Conservation (phyloP, 2,113 vertebrate species). For the Sprattus sprattus region DNA sequence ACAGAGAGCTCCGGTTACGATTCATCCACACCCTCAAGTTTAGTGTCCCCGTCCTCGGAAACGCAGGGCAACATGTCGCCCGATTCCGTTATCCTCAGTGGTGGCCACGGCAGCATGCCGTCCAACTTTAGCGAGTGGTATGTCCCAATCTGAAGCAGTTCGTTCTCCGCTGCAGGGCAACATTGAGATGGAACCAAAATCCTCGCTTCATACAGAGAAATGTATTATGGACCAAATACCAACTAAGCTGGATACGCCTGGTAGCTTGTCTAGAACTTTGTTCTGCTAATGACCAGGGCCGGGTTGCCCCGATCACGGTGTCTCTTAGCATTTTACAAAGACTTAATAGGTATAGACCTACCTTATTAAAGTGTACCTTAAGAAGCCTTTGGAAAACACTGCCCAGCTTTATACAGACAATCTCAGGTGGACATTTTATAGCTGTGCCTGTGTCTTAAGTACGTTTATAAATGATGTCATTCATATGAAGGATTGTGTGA, state of each 20-base stretch:
- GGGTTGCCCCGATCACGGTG: too few relatives aligned
- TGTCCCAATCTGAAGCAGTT: conserved; percentile 57
- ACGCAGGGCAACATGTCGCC: conserved; percentile 72
- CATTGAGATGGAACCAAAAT: not conserved
- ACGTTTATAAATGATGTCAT: not conserved
- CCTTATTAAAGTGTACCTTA: too few relatives aligned
- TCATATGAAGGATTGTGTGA: conserved; percentile 26
- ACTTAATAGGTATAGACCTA: too few relatives aligned
- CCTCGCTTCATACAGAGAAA: not conserved
- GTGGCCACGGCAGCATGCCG: conserved; percentile 48
- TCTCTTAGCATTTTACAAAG: too few relatives aligned
- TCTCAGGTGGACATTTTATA: not conserved
- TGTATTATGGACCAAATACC: conserved; percentile 14
- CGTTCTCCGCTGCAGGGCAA: not conserved
- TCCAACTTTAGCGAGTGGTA: conserved; percentile 85
- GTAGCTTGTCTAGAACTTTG: not conserved
- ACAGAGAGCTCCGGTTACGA: conserved; percentile 81
- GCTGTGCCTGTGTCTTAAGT: not conserved
- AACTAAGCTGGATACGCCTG: conserved; percentile 28
- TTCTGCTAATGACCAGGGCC: conserved; percentile 1
- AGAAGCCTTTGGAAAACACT: too few relatives aligned
- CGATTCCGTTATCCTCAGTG: conserved; percentile 59
- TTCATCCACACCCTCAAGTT: conserved; percentile 76
- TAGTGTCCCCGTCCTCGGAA: conserved; percentile 76
- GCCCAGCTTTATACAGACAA: conserved; percentile 36